Conservation (phyloP, 2,888 invertebrate species). For the Scrobipalpa costella region DNA sequence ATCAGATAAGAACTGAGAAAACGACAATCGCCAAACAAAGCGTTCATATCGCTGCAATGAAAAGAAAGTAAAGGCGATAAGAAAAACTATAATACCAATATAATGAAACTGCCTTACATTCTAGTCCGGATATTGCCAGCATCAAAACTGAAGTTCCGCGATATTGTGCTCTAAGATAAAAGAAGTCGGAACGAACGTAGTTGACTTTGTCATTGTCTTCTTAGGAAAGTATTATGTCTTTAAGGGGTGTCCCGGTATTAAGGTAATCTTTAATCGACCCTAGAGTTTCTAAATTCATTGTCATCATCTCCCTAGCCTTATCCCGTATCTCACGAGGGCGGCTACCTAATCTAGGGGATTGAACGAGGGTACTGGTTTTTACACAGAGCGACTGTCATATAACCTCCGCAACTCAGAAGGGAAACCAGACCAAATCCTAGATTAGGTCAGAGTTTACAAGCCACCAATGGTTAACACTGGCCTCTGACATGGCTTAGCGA, state of each 20-base stretch:
- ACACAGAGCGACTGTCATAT: too few species aligned
- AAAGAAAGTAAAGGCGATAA: constrained; percentile 50
- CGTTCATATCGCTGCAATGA: constrained; percentile 45
- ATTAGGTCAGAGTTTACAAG: too few species aligned
- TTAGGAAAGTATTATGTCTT: constrained; percentile 16
- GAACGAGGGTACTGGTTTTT: too few species aligned
- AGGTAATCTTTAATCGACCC: constrained; percentile 6
- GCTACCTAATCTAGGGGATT: too few species aligned
- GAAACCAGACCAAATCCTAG: too few species aligned
- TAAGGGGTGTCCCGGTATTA: neutral
- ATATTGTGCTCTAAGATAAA: constrained; percentile 43
- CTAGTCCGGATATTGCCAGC: constrained; percentile 47
- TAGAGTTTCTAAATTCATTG: neutral
- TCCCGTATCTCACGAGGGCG: too few species aligned
- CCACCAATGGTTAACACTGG: too few species aligned
- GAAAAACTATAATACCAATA: constrained; percentile 41
- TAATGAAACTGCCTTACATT: constrained; percentile 42
- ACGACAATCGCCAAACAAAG: constrained; percentile 25
- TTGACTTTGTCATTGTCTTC: constrained; percentile 30
- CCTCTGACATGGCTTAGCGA: too few species aligned
- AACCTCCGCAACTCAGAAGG: too few species aligned
- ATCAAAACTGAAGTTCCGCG: constrained; percentile 41
- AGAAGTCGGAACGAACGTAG: constrained; percentile 35
- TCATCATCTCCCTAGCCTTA: too few species aligned
- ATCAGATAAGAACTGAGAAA: constrained; percentile 7